These are phyloP conservation scores for Axis porcinus DNA, from an alignment of 2,113 vertebrate genomes.

Conservation along the genomic window DNA sequence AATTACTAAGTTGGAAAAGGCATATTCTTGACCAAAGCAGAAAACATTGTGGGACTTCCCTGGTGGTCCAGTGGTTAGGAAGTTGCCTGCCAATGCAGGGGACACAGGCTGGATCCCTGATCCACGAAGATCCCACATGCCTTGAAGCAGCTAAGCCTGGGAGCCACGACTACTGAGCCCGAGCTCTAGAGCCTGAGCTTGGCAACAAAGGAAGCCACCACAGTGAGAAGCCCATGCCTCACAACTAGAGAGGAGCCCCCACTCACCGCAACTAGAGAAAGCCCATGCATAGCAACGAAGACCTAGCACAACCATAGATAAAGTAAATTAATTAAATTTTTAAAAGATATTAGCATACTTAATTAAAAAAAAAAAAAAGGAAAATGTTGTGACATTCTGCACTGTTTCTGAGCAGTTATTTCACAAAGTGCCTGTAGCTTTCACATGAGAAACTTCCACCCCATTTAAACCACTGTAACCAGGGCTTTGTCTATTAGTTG, in stretches of 20 bases:
- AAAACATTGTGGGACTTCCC: not conserved
- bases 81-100: not conserved
- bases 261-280: not conserved
- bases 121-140: not conserved
- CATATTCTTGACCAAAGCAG: not conserved
- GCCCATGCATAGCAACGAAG: not conserved
- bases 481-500: not conserved
- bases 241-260: not conserved
- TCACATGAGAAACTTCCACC: not conserved
- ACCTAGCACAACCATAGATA: not conserved
- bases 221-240: not conserved
- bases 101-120: not conserved
- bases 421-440: not conserved
- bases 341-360: not conserved
- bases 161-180: not conserved
- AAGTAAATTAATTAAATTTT: not conserved
- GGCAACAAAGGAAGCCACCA: not conserved
- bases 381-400: not conserved
- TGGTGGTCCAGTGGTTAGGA: not conserved
- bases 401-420: not conserved
- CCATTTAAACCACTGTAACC: not conserved
- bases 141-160: not conserved
- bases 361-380: not conserved
- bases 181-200: not conserved
- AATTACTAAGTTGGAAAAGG: not conserved